A percentile compares a stretch with the other conserved stretches of the same genome.
Evolutionary conservation across 1,140 invertebrate species (phyloP).

Genomic region (Stenopsyche tienmushanensis): DNA sequence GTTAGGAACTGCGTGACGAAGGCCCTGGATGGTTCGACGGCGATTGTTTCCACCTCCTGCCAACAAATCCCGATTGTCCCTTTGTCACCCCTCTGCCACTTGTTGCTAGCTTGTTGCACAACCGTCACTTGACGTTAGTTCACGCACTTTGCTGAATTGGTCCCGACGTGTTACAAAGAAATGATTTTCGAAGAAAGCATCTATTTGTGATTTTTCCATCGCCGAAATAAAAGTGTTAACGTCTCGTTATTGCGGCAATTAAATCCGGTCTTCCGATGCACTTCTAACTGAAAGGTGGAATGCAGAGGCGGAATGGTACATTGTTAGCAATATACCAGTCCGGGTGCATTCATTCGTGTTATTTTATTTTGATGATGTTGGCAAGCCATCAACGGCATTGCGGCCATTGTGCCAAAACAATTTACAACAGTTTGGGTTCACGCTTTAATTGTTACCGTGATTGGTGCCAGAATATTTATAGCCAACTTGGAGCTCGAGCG

Average conservation of each 20-base stretch:
- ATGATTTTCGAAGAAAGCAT: too few species aligned
- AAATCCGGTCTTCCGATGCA: too few species aligned
- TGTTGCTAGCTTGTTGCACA: slow-evolving; percentile 6
- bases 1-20: too few species aligned
- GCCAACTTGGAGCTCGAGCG: not conserved
- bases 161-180: too few species aligned
- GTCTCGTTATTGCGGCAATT: too few species aligned
- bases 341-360: slow-evolving; percentile 5
- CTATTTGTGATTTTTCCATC: too few species aligned
- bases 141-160: too few species aligned
- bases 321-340: slow-evolving; percentile 16
- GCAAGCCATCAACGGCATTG: slow-evolving; percentile 16
- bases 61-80: not conserved
- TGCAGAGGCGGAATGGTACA: too few species aligned
- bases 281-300: too few species aligned
- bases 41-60: not conserved
- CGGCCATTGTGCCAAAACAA: slow-evolving; percentile 23
- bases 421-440: slow-evolving; percentile 14
- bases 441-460: slow-evolving; percentile 27
- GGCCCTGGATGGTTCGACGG: too few species aligned
- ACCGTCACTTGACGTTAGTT: too few species aligned
- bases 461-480: slow-evolving; percentile 18
- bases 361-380: slow-evolving; percentile 22
- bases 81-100: slow-evolving; percentile 7
- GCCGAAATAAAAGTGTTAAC: too few species aligned